Evolutionary conservation across 2,113 vertebrate genomes (phyloP), one percentile per base, ranked within the genome.

Genomic region (Silurus asotus): DNA sequence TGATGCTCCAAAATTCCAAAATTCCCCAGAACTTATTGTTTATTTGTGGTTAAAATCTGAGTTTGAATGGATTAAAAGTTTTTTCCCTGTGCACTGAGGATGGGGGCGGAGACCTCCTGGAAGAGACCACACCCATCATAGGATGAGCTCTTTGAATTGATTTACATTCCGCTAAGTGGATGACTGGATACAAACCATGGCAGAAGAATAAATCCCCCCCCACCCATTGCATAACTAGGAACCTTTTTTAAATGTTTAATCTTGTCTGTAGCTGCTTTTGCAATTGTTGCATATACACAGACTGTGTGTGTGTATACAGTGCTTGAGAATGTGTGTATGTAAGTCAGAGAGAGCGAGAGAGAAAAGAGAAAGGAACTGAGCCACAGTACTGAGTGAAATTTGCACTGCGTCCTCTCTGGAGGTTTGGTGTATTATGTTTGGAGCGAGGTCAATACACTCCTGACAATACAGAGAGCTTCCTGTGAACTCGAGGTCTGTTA

Each of bases 381-480:
- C 83, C 83, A 82, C 25, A 58, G 64, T 48, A 37, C 58, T n/a
- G 76, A 70, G 62, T 83, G 86, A 85, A 78, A 83, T 85, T 69
- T 79, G 86, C 58, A 62, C 64, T 77, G 81, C 64, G 83, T 59
- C 48, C 83, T 86, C 84, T 85, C 75, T 45, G 86, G 69, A 64
- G 83, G 86, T 59, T 74, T 70, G 48, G 49, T 79, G 70, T 87
- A 84, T 82, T 87, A 81, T 87, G 81, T 77, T 86, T 88, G 88
- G 69, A 77, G 69, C 85, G 20, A 28, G 81, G 85, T 87, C 75
- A 90, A 75, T 86, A 58, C 58, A 87, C 83, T 49, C 70, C 58
- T 72, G 79, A 88, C 87, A 90, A 88, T 90, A 62, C 82, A 65
- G 45, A 77, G 15, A 37, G 72, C 86, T 87, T 90, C 86, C 86